Evolutionary conservation across 2,888 invertebrate genomes (phyloP).

Genomic region (Agonopterix heracliana): DNA sequence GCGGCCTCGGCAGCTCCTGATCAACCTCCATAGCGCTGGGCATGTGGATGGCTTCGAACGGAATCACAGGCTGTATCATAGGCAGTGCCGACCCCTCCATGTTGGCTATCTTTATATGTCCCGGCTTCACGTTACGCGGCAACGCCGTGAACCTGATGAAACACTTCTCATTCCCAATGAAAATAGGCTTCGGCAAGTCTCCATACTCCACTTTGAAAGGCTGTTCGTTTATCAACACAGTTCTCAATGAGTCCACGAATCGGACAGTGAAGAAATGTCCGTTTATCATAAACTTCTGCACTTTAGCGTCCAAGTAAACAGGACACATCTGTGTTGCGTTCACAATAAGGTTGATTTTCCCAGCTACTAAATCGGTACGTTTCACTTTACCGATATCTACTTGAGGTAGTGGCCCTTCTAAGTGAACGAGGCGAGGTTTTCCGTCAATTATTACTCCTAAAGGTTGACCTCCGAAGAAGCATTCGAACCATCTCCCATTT

Average conservation of each 20-base stretch:
- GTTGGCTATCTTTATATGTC: slow-evolving; percentile 80
- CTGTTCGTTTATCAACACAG: slow-evolving; percentile 86
- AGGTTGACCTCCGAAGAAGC: slow-evolving; percentile 93
- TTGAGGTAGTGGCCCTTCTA: slow-evolving; percentile 95
- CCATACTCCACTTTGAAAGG: slow-evolving; percentile 89
- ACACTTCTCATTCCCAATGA: slow-evolving; percentile 84
- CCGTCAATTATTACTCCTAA: slow-evolving; percentile 88
- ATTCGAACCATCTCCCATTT: slow-evolving; percentile 92
- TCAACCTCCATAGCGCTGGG: slow-evolving; percentile 41
- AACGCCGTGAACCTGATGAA: slow-evolving; percentile 88
- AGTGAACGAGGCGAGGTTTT: slow-evolving; percentile 83
- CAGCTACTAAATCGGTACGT: slow-evolving; percentile 88
- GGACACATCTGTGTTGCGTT: slow-evolving; percentile 87
- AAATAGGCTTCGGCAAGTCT: slow-evolving; percentile 87
- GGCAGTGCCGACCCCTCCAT: slow-evolving; percentile 79
- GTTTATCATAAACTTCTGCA: slow-evolving; percentile 86
- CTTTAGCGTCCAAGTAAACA: slow-evolving; percentile 88
- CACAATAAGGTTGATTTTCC: slow-evolving; percentile 89
- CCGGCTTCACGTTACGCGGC: slow-evolving; percentile 83
- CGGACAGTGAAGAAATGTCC: slow-evolving; percentile 84
- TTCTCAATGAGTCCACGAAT: slow-evolving; percentile 86
- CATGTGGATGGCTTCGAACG: slow-evolving; percentile 25
- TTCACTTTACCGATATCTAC: slow-evolving; percentile 90
- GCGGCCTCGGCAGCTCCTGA: slow-evolving; percentile 27
- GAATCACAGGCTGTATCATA: slow-evolving; percentile 21